Conservation (phyloP, 2,113 vertebrate genomes). For the Forbesichthys papilliferus region DNA sequence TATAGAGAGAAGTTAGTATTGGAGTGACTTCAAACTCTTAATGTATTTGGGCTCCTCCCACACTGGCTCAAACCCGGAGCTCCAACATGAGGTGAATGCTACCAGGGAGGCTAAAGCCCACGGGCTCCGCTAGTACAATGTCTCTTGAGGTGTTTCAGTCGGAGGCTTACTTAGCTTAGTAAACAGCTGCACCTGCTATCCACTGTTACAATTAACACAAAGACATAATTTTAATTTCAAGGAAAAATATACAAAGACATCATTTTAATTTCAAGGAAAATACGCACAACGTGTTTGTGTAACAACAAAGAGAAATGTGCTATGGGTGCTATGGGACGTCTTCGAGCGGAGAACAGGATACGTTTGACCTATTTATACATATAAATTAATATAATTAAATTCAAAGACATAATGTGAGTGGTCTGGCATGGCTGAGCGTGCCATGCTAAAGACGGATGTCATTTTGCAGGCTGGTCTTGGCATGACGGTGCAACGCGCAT, state of each 20-base stretch:
- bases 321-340: not conserved
- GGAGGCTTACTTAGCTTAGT: too few species aligned
- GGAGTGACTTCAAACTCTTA: not conserved
- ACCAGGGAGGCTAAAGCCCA: too few species aligned
- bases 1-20: not conserved
- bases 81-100: too few species aligned
- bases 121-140: too few species aligned
- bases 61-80: too few species aligned
- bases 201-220: too few species aligned
- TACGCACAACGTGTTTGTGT: not conserved
- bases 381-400: conserved; percentile 6
- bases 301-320: not conserved
- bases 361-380: conserved; percentile 15
- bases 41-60: too few species aligned
- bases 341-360: conserved; percentile 4
- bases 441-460: conserved; percentile 26
- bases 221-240: too few species aligned
- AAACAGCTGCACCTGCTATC: too few species aligned
- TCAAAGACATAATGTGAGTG: conserved; percentile 18
- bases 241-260: too few species aligned
- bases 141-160: too few species aligned
- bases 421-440: conserved; percentile 29
- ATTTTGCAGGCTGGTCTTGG: conserved; percentile 45
- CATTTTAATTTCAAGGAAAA: not conserved
- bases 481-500: conserved; percentile 20